A percentile compares a stretch with the other conserved stretches of the same genome.
These are phyloP conservation scores for Periplaneta americana DNA, from an alignment of 1,140 invertebrate genomes.

Conservation along the genomic window DNA sequence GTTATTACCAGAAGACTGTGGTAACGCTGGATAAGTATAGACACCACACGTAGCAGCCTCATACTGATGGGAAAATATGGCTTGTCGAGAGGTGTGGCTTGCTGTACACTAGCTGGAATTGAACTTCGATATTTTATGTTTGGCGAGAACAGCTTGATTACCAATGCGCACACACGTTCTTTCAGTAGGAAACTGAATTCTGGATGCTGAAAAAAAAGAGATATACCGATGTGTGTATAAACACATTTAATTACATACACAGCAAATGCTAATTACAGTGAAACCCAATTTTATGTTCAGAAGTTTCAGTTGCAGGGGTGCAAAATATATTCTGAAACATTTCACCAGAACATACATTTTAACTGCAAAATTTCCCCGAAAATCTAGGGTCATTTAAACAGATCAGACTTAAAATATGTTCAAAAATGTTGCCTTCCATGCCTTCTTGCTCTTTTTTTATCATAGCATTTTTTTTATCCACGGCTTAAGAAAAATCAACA, in stretches of 20 bases:
- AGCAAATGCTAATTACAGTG: neutral
- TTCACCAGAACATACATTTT: no score
- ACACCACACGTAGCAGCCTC: conserved; percentile 86
- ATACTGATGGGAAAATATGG: conserved; percentile 97
- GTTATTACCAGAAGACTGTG: conserved; percentile 83
- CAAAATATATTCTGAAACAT: no score
- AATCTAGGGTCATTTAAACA: no score
- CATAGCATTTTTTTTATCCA: no score
- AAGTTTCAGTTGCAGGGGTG: no score
- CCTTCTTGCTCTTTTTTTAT: no score
- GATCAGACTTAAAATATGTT: no score
- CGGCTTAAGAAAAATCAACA: no score
- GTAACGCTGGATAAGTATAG: conserved; percentile 90
- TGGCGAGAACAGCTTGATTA: conserved; percentile 96
- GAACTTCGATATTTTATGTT: conserved; percentile 85
- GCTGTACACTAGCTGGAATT: conserved; percentile 41
- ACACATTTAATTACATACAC: neutral
- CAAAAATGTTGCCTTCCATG: no score
- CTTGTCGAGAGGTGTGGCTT: conserved; percentile 71
- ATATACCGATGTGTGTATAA: conserved; percentile 16
- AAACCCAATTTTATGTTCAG: no score
- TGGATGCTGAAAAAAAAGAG: conserved; percentile 63
- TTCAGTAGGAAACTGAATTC: conserved; percentile 95
- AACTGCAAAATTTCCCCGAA: no score
- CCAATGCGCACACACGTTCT: conserved; percentile 93